phyloP scores from a whole-genome alignment of 2,888 invertebrate species.

The Tiphia femorata region DNA sequence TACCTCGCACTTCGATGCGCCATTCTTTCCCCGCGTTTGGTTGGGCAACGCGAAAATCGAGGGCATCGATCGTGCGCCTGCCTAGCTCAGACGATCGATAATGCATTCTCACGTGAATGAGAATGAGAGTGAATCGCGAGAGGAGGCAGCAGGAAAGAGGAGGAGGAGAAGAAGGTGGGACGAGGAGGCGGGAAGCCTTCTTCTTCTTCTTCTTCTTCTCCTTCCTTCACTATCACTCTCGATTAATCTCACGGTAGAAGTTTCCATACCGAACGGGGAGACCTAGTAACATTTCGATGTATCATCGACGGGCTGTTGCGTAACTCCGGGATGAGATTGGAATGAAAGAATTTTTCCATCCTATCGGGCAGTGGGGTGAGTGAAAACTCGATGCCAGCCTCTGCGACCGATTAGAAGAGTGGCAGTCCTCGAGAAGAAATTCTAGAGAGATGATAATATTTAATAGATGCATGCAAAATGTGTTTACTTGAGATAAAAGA shows the following conservation, averaged over 20 bases:
- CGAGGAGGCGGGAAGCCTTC: too few relatives aligned
- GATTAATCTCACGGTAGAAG: conserved; percentile 29
- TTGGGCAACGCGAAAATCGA: conserved; percentile 28
- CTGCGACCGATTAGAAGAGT: background rate
- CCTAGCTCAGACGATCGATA: conserved; percentile 19
- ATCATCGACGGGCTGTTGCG: conserved; percentile 33
- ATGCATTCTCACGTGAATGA: conserved; percentile 25
- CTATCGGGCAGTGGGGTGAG: too few relatives aligned
- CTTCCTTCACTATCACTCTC: conserved; percentile 30
- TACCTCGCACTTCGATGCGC: too few relatives aligned
- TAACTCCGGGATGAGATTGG: conserved; percentile 24
- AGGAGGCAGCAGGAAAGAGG: background rate
- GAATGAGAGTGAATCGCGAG: conserved; percentile 33
- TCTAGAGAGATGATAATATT: too few relatives aligned
- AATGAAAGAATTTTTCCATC: conserved; percentile 18
- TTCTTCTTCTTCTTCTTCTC: too few relatives aligned
- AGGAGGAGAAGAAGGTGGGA: background rate
- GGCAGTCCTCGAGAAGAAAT: background rate
- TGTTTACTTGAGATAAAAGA: too few relatives aligned
- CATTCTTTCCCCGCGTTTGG: background rate
- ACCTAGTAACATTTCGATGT: conserved; percentile 41
- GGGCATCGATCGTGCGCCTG: conserved; percentile 14
- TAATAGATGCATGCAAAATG: too few relatives aligned
- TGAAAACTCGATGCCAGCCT: background rate
- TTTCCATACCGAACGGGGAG: conserved; percentile 15